Evolutionary conservation across 2,113 vertebrate species (phyloP).

Genomic region (Oreochromis niloticus): DNA sequence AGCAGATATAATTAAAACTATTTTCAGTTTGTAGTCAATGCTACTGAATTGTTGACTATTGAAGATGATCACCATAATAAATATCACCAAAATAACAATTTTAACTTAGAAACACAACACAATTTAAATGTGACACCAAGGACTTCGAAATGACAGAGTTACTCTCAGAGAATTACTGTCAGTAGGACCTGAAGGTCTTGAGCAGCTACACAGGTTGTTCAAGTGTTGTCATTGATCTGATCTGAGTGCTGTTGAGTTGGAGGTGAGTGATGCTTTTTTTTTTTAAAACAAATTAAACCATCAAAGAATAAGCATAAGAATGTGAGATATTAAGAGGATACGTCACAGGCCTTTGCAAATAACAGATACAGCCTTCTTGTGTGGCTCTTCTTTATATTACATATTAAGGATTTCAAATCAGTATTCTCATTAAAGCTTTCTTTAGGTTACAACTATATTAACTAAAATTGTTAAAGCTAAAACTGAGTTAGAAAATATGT

Average conservation of each 20-base stretch:
- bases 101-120: not conserved
- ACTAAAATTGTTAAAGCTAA: not conserved
- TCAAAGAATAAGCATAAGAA: not conserved
- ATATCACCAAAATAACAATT: not conserved
- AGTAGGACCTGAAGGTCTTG: not conserved
- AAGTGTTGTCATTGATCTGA: not conserved
- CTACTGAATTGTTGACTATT: not conserved
- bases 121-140: not conserved
- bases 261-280: not conserved
- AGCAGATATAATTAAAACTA: not conserved
- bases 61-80: not conserved
- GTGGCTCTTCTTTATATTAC: not conserved
- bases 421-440: not conserved
- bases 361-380: not conserved
- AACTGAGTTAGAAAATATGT: not conserved
- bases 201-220: not conserved
- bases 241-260: not conserved
- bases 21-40: not conserved
- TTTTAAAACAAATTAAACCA: not conserved
- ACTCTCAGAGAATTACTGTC: not conserved
- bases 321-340: not conserved
- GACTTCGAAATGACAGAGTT: not conserved
- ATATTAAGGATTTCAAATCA: not conserved
- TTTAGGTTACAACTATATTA: not conserved
- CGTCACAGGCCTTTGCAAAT: not conserved